Conservation (phyloP, 2,113 vertebrate species). For the Odontesthes bonariensis region DNA sequence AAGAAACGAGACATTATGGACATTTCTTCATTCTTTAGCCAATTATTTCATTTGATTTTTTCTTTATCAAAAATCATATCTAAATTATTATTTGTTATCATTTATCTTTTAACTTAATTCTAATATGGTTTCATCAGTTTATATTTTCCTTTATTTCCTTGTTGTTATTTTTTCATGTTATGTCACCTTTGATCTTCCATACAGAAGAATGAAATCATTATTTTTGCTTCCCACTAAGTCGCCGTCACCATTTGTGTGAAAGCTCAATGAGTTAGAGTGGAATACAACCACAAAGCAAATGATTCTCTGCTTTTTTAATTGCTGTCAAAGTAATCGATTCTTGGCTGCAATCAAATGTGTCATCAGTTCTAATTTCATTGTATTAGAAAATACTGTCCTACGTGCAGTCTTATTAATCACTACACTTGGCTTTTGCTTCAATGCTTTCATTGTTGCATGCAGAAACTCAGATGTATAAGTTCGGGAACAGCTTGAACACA, state of each 20-base stretch:
- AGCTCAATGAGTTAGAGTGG: slow-evolving; percentile 5
- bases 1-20: no score
- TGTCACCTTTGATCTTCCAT: not conserved
- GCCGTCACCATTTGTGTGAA: not conserved
- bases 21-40: no score
- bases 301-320: slow-evolving; percentile 11
- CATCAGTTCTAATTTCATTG: slow-evolving; percentile 40
- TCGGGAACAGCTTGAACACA: slow-evolving; percentile 48
- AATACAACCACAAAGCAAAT: not conserved
- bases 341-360: slow-evolving; percentile 18
- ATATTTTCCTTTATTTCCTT: not conserved
- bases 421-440: slow-evolving; percentile 16
- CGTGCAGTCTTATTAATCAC: slow-evolving; percentile 37
- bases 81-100: no score
- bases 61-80: no score
- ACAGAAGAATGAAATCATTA: not conserved
- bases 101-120: no score
- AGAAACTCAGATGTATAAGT: slow-evolving; percentile 21
- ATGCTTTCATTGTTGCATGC: slow-evolving; percentile 23
- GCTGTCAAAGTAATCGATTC: not conserved
- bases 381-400: slow-evolving; percentile 37
- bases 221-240: slow-evolving; percentile 1
- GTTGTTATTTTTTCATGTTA: not conserved
- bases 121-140: no score
- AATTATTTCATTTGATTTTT: no score